Evolutionary conservation across 2,113 vertebrate genomes (phyloP).

Genomic region (Varanus salvator): DNA sequence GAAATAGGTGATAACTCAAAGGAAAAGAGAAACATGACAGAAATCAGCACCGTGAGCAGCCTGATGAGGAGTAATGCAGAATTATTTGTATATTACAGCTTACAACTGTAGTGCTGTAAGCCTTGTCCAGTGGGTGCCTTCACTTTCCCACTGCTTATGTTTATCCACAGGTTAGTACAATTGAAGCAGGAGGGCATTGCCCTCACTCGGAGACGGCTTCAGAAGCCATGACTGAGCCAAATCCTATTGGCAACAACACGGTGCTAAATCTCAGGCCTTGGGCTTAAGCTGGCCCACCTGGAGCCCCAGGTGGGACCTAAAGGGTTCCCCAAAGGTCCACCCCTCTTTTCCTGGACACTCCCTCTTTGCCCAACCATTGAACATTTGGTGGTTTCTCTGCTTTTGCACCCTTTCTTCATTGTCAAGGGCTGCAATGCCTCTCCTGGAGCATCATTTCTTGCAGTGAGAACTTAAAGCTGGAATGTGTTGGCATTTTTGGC

Average conservation of each 20-base stretch:
- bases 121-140: neutral
- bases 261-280: too few relatives aligned
- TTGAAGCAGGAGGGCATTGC: neutral
- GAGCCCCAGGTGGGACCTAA: too few relatives aligned
- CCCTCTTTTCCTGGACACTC: too few relatives aligned
- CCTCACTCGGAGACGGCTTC: neutral
- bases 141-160: neutral
- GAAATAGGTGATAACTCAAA: constrained; percentile 24
- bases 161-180: neutral
- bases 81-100: neutral
- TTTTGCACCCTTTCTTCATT: too few relatives aligned
- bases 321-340: too few relatives aligned
- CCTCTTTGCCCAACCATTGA: too few relatives aligned
- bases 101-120: neutral
- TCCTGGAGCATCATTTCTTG: too few relatives aligned
- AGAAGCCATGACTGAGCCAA: neutral
- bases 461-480: too few relatives aligned
- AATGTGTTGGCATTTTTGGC: too few relatives aligned
- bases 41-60: neutral
- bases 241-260: neutral
- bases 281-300: too few relatives aligned
- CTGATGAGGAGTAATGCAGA: neutral
- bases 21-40: constrained; percentile 12
- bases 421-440: too few relatives aligned
- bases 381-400: too few relatives aligned